These are phyloP conservation scores for Parotia lawesii DNA, from an alignment of 2,113 vertebrate genomes.

Conservation along the genomic window DNA sequence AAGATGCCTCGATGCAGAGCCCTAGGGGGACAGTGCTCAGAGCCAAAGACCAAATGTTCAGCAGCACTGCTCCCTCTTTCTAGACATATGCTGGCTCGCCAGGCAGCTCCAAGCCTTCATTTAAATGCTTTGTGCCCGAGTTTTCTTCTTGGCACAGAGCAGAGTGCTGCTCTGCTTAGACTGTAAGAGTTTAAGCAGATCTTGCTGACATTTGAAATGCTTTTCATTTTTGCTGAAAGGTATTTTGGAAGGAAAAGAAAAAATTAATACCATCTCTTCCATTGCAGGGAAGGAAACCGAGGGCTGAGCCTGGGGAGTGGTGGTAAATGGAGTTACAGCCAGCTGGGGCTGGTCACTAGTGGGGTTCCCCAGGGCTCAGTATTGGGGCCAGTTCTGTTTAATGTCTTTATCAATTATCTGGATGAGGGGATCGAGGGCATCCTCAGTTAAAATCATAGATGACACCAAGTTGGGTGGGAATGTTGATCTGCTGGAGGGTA, in stretches of 20 bases:
- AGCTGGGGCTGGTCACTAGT: not conserved
- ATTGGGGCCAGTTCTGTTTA: not conserved
- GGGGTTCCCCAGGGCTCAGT: not conserved
- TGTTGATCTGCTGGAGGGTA: not conserved
- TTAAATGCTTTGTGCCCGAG: not conserved
- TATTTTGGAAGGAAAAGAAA: conserved; percentile 22
- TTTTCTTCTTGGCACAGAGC: conserved; percentile 16
- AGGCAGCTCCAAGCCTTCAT: not conserved
- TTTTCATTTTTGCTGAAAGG: conserved; percentile 11
- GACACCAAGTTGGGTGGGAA: not conserved
- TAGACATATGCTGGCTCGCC: not conserved
- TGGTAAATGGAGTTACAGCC: not conserved
- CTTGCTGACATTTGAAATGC: conserved; percentile 23
- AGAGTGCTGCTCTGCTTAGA: not conserved
- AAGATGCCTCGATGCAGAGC: not conserved
- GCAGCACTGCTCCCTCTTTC: not conserved
- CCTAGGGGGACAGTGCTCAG: not conserved
- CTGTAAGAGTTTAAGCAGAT: conserved; percentile 12
- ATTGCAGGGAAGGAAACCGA: not conserved
- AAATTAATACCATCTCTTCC: not conserved
- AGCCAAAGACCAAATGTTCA: not conserved
- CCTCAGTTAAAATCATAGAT: not conserved
- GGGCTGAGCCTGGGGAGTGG: not conserved
- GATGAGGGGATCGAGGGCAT: not conserved
- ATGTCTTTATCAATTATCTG: not conserved